Evolutionary conservation across 2,113 vertebrate genomes (phyloP), one percentile per base, ranked within the genome.

Genomic region (Sinosuthora webbiana): DNA sequence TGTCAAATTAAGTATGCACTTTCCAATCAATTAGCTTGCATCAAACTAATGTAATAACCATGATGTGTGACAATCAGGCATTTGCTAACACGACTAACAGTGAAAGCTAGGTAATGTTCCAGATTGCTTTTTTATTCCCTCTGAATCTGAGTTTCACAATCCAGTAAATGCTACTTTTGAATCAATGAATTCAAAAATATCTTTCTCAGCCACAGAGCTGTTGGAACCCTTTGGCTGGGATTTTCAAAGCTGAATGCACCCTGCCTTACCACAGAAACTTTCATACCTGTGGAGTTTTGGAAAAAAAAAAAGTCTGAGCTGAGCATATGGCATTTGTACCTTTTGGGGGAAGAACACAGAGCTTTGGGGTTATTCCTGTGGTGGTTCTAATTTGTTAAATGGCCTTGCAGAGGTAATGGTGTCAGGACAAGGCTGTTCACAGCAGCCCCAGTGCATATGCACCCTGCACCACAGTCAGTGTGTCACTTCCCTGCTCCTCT

Each of bases 1-100:
- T 44, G 33, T 57, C 82, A 73, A 95, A 85, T 94, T 39, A 80
- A 87, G 71, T 62, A 44, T 7, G 6, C 67, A 62, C 30, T 42
- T 81, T 92, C 45, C 31, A 93, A 78, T 86, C 83, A 47, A 16
- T 77, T 44, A 56, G 62, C 52, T 78, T 87, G 71, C n/a, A 74
- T 75, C 27, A 57, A 49, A 18, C 62, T 94, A 79, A 92, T 49
- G n/a, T 59, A 87, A 68, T 93, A 93, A 75, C 67, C 27, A 4
- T 35, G 65, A n/a, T 62, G 62, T 75, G 62, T 80, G 55, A 86
- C 30, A 69, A 64, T 41, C 28, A 14, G 57, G 62, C 57, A 30
- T 68, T 95, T 89, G n/a, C 76, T 95, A 81, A 83, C 67, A 20
- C 76, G 60, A 90, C 91, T 97, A 93, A 96, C 81, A 75, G 0